Evolutionary conservation across 2,797 vertebrate genomes (phyloP), one percentile per base, ranked within the genome.

Genomic region (Anguilla obscura): DNA sequence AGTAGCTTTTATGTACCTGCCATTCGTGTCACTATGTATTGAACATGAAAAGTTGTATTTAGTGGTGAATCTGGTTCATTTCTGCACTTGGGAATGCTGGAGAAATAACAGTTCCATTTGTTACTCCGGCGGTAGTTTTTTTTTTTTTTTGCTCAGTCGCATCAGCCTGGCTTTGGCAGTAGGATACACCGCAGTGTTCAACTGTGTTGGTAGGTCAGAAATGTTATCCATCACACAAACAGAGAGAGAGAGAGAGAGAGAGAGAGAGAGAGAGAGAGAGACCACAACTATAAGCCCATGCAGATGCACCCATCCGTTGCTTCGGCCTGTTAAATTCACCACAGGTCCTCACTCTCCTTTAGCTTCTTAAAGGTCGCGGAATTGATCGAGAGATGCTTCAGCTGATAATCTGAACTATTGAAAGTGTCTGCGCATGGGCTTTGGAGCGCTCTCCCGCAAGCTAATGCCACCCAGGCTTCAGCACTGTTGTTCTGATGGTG

Each of bases 301-400:
- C 90, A 89, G 92, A 76, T 93, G 92, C 90, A 91, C 88, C 90
- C 88, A 90, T 93, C 91, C 89, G 88, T 93, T 93, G 93, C 91
- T 94, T 30, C 83, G 86, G 82, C 91, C 91, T 93, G 93, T 94
- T 94, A 94, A 94, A 95, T 95, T 96, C 94, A 93, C 93, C 90
- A 90, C 91, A 91, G 91, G 93, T 94, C 95, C 94, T 93, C 92
- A 91, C 91, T 94, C 92, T 93, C 93, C 93, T 93, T 92, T 92
- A 92, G 94, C 92, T 93, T 95, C 93, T 95, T 95, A 94, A 96
- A 96, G 94, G 95, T 95, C 94, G 94, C 94, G 92, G 95, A 94
- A 92, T 94, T 94, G 93, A 95, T 94, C 93, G 92, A 94, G 94
- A 93, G 94, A 94, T 94, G 92, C 93, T 93, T 94, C 92, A 88